Conservation (phyloP, 1,140 invertebrate species). For the Platyscapa corneri region DNA sequence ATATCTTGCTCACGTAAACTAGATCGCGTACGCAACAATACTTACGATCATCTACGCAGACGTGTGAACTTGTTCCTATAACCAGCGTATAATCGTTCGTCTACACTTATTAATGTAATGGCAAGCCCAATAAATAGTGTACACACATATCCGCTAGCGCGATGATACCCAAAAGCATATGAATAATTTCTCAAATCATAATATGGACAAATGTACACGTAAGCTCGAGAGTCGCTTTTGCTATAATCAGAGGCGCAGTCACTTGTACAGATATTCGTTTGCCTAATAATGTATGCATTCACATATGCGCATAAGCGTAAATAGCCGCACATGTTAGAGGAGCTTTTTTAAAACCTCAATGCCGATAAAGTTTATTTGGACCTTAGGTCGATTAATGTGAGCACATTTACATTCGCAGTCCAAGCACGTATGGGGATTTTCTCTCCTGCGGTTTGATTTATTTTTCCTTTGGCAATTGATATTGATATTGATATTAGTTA, state of each 20-base stretch:
- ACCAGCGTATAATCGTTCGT: not conserved
- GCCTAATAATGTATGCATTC: not conserved
- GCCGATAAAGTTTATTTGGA: not conserved
- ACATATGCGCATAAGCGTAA: not conserved
- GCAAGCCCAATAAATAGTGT: not conserved
- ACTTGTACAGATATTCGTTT: not conserved
- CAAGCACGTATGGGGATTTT: constrained; percentile 22
- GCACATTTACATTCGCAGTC: not conserved
- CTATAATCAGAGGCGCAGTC: no score
- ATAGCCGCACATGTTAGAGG: not conserved
- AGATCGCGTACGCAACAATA: not conserved
- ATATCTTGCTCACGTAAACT: not conserved
- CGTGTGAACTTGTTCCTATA: not conserved
- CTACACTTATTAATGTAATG: not conserved
- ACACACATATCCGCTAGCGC: not conserved
- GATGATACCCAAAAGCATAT: not conserved
- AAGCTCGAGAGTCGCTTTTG: no score
- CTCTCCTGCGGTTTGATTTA: constrained; percentile 28
- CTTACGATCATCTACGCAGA: not conserved
- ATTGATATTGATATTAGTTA: constrained; percentile 45
- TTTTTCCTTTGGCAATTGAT: constrained; percentile 34
- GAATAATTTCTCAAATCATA: not conserved
- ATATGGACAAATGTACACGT: not conserved
- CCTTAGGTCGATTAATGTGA: constrained; percentile 4
- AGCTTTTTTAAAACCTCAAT: not conserved